phyloP scores from a whole-genome alignment of 2,113 vertebrate genomes.

The Ginglymostoma cirratum region DNA sequence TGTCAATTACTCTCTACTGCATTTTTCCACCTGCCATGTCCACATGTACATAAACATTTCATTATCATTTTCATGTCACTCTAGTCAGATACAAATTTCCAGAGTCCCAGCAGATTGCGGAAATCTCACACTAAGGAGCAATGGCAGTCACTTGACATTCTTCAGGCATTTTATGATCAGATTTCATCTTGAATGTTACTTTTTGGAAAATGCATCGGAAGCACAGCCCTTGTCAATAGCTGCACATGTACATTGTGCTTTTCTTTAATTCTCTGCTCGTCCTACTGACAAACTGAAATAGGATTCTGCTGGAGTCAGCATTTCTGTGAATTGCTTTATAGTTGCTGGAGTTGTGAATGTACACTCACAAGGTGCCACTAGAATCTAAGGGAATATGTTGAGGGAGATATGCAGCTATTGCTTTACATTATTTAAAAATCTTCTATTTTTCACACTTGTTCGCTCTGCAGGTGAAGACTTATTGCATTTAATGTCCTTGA shows the following conservation, averaged over 20 bases:
- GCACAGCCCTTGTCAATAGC: not conserved
- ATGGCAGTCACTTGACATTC: not conserved
- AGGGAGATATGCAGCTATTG: not conserved
- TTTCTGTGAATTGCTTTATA: not conserved
- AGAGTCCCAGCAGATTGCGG: too few species aligned
- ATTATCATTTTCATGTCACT: not conserved
- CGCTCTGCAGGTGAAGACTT: not conserved
- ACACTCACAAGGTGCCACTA: not conserved
- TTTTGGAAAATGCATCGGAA: not conserved
- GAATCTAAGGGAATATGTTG: not conserved
- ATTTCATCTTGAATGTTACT: constrained; percentile 9
- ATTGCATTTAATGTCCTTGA: not conserved
- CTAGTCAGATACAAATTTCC: not conserved
- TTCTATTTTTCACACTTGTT: not conserved
- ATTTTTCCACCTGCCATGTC: not conserved
- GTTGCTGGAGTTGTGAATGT: not conserved
- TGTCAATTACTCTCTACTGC: not conserved
- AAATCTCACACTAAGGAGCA: not conserved
- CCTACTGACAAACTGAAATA: not conserved
- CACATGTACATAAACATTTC: not conserved
- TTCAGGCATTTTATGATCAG: not conserved
- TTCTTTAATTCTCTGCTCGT: not conserved
- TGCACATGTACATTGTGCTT: not conserved
- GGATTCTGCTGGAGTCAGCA: not conserved
- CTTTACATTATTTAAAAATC: not conserved